Evolutionary conservation across 2,113 vertebrate genomes (phyloP).

Genomic region (Chaetodon auriga): DNA sequence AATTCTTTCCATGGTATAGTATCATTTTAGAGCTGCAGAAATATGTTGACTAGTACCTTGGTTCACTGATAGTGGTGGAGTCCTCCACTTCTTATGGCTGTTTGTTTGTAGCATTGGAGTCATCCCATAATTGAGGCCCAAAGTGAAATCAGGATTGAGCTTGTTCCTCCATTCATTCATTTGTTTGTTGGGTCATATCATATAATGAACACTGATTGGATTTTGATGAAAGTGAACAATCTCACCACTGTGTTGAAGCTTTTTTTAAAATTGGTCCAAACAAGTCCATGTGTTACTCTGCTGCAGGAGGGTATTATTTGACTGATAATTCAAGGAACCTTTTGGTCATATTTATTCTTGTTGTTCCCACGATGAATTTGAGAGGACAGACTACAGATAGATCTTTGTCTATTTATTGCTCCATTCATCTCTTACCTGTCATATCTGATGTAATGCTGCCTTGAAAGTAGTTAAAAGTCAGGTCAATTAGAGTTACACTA

Average conservation of each 20-base stretch:
- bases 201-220: conserved; percentile 1
- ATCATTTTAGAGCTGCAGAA: neutral
- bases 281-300: neutral
- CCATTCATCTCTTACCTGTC: neutral
- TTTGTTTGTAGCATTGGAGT: neutral
- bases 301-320: neutral
- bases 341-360: neutral
- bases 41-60: neutral
- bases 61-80: neutral
- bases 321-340: too few relatives aligned
- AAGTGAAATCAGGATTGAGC: neutral
- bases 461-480: neutral
- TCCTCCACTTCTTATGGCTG: neutral
- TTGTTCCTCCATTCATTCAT: neutral
- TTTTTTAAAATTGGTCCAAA: neutral
- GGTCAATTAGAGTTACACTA: too few relatives aligned
- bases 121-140: neutral
- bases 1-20: neutral
- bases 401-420: neutral
- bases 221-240: conserved; percentile 3
- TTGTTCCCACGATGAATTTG: too few relatives aligned
- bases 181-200: neutral
- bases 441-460: neutral
- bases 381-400: neutral
- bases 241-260: neutral